These are phyloP conservation scores for Sinocyclocheilus grahami DNA, from an alignment of 2,113 vertebrate species.

Conservation along the genomic window DNA sequence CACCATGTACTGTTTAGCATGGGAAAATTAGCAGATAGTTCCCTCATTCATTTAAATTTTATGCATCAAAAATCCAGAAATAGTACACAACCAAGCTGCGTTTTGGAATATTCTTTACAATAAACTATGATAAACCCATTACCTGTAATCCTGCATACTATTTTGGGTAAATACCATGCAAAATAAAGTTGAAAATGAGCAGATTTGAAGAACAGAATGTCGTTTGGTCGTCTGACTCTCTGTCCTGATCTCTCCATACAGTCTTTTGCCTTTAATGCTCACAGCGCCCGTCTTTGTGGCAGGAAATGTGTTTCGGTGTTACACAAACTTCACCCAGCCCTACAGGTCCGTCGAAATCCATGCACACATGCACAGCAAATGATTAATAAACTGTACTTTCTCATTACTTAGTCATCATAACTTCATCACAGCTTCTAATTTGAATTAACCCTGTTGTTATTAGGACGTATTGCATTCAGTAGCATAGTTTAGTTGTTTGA, in stretches of 20 bases:
- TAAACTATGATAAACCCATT: too few species aligned
- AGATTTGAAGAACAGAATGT: neutral
- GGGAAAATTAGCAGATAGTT: too few species aligned
- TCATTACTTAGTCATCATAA: neutral
- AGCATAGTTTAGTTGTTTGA: neutral
- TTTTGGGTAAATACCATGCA: neutral
- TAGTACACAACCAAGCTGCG: too few species aligned
- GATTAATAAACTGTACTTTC: neutral
- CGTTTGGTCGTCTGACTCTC: neutral
- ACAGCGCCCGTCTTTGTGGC: slow-evolving; percentile 82
- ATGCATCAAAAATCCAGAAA: too few species aligned
- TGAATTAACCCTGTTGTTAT: neutral
- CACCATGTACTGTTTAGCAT: too few species aligned
- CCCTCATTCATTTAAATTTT: too few species aligned
- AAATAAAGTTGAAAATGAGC: neutral
- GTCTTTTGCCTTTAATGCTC: slow-evolving; percentile 81
- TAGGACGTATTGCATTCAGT: neutral
- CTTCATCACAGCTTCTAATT: too few species aligned
- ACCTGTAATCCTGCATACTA: neutral
- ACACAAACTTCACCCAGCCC: slow-evolving; percentile 80
- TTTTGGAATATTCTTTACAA: too few species aligned
- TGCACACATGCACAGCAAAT: neutral
- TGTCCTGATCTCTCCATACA: slow-evolving; percentile 60
- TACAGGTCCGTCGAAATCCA: slow-evolving; percentile 76
- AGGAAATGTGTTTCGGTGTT: slow-evolving; percentile 80